Percentiles rank a stretch among this genome's conserved stretches.
Evolutionary conservation across 2,888 invertebrate genomes (phyloP).

Genomic region (Nomada fabriciana): DNA sequence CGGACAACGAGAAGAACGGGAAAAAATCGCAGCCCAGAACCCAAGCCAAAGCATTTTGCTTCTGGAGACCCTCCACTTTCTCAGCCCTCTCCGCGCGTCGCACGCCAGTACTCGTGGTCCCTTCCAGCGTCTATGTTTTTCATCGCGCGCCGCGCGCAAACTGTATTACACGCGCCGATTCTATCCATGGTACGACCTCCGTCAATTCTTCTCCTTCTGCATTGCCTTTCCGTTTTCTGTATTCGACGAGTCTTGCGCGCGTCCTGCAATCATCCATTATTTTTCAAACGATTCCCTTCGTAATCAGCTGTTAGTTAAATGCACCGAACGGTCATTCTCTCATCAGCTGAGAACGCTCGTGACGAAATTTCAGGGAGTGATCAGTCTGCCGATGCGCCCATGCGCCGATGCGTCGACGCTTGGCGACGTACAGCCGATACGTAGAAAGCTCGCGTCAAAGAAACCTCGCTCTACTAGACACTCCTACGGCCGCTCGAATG

Average conservation of each 20-base stretch:
- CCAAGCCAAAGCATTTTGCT: slow-evolving; percentile 69
- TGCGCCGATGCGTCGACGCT: too few species aligned
- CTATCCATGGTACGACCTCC: too few species aligned
- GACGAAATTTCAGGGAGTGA: slow-evolving; percentile 66
- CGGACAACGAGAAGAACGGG: slow-evolving; percentile 74
- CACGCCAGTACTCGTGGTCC: slow-evolving; percentile 60
- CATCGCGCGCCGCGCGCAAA: slow-evolving; percentile 35
- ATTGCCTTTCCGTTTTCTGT: background rate
- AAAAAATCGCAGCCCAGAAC: slow-evolving; percentile 70
- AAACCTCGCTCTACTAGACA: slow-evolving; percentile 38
- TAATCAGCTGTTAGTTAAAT: slow-evolving; percentile 68
- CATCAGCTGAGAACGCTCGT: slow-evolving; percentile 69
- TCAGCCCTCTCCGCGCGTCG: slow-evolving; percentile 49
- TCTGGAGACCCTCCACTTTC: slow-evolving; percentile 69
- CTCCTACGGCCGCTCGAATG: slow-evolving; percentile 45
- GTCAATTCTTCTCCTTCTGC: too few species aligned
- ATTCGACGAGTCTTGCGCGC: background rate
- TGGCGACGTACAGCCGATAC: slow-evolving; percentile 6
- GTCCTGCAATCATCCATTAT: background rate
- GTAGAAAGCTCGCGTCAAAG: slow-evolving; percentile 45
- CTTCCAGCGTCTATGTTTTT: slow-evolving; percentile 54
- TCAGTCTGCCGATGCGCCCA: slow-evolving; percentile 40
- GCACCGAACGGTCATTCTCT: slow-evolving; percentile 54
- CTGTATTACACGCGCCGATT: background rate
- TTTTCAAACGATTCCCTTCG: slow-evolving; percentile 2